A percentile compares a stretch with the other conserved stretches of the same genome.
phyloP scores from a whole-genome alignment of 1,140 invertebrate genomes.

The Drosophila bocki region DNA sequence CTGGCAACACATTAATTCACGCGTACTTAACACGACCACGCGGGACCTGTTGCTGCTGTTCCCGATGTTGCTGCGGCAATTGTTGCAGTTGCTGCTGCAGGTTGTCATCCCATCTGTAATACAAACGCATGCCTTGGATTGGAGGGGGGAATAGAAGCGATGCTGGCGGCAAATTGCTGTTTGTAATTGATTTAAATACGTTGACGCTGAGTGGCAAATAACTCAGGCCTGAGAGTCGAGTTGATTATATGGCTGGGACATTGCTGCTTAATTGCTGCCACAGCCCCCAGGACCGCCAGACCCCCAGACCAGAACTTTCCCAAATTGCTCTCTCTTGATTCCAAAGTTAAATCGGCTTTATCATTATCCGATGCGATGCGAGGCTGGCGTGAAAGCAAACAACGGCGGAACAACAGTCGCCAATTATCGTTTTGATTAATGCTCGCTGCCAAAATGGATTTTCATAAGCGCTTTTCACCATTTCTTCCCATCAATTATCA shows the following conservation, averaged over 20 bases:
- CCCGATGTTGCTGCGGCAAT: slow-evolving; percentile 9
- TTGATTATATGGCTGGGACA: slow-evolving; percentile 65
- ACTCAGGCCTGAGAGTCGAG: slow-evolving; percentile 56
- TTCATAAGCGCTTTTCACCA: slow-evolving; percentile 77
- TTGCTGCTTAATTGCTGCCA: slow-evolving; percentile 67
- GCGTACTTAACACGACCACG: slow-evolving; percentile 76
- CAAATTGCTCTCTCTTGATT: slow-evolving; percentile 21
- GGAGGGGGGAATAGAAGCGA: slow-evolving; percentile 12
- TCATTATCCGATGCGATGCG: slow-evolving; percentile 33
- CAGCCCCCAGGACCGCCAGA: slow-evolving; percentile 8
- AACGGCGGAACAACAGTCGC: slow-evolving; percentile 58
- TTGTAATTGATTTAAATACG: slow-evolving; percentile 84
- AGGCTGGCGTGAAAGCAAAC: slow-evolving; percentile 65
- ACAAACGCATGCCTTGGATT: slow-evolving; percentile 80
- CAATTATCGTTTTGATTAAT: slow-evolving; percentile 81
- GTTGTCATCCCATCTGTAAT: slow-evolving; percentile 80
- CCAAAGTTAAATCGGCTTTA: slow-evolving; percentile 28
- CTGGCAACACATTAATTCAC: slow-evolving; percentile 79
- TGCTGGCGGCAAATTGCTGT: slow-evolving; percentile 68
- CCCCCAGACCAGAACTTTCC: slow-evolving; percentile 53
- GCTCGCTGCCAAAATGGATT: slow-evolving; percentile 72
- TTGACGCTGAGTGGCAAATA: slow-evolving; percentile 78
- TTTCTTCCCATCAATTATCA: slow-evolving; percentile 79
- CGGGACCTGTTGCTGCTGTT: slow-evolving; percentile 13
- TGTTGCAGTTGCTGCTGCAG: slow-evolving; percentile 8